Base-by-base conservation (phyloP, 1,140 invertebrate genomes). In the Aricia agestis region DNA sequence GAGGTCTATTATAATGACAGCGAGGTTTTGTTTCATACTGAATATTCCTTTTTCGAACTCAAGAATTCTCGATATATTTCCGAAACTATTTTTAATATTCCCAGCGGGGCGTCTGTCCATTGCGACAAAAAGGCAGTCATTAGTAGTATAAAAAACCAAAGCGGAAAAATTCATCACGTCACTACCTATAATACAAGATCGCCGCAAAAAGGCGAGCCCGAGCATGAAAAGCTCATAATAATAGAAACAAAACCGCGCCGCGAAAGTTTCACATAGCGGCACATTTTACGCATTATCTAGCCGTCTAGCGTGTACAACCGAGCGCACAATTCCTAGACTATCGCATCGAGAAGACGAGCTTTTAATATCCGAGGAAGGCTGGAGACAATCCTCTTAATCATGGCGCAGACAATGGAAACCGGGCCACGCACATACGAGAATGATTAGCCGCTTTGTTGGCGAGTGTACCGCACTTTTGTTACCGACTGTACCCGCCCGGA, bases 311-410 rank as follows among this genome's bases (percentile, higher is more conserved):
- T 77, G 83, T 81, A 79, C 80, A 79, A 74, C 73, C 81, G 81
- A 81, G 81, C 77, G 74, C 68, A 82, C 79, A 81, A 81, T 82
- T 78, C 78, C 78, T 83, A 79, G 78, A 77, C 80, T 77, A 77
- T 76, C 68, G 80, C 82, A 85, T 84, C 77, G 79, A 78, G 79
- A 89, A 87, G 84, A 87, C 80, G 83, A 76, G 82, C 83, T 89
- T 90, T 89, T 89, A 90, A 90, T 90, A 90, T 86, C 84, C 78
- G 83, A 89, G 88, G 83, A 86, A 83, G 76, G 81, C 75, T 81
- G 82, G 86, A 89, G 87, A 91, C 89, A 91, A 91, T 91, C 86
- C 87, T 90, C 89, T 91, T 91, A 91, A 91, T 91, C 89, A 91
- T 78, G 74, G 79, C 65, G 76, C 82, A 89, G 87, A 91, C 89